phyloP scores from a whole-genome alignment of 1,140 invertebrate genomes.

The Orussus abietinus region DNA sequence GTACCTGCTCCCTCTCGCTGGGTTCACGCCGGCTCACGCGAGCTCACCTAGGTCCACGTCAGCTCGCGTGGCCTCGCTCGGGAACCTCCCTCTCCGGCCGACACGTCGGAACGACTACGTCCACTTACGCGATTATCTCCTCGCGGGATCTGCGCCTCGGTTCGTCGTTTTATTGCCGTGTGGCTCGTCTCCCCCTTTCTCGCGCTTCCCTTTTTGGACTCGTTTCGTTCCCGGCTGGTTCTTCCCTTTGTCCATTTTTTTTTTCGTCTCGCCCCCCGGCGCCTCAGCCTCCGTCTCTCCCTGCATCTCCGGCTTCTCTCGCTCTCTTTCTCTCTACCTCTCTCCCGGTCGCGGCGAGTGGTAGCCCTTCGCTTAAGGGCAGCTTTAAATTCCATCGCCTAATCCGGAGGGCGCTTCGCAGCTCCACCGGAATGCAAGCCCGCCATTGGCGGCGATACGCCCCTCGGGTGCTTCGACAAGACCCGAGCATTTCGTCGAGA shows the following conservation, averaged over 20 bases:
- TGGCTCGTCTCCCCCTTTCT: slow-evolving; percentile 19
- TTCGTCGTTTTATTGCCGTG: slow-evolving; percentile 37
- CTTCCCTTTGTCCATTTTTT: slow-evolving; percentile 12
- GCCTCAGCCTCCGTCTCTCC: slow-evolving; percentile 9
- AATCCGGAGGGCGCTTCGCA: too few relatives aligned
- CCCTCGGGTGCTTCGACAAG: too few relatives aligned
- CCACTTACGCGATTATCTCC: slow-evolving; percentile 49
- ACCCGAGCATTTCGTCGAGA: too few relatives aligned
- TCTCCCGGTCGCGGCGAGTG: slow-evolving; percentile 16
- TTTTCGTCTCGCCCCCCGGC: slow-evolving; percentile 13
- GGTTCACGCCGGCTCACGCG: too few relatives aligned
- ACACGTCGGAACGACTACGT: too few relatives aligned
- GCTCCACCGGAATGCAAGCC: too few relatives aligned
- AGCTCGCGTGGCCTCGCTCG: too few relatives aligned
- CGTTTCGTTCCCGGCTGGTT: slow-evolving; percentile 18
- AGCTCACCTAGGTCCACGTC: too few relatives aligned
- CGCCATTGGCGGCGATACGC: too few relatives aligned
- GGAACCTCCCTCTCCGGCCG: too few relatives aligned
- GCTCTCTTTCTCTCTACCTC: slow-evolving; percentile 12
- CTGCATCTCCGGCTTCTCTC: slow-evolving; percentile 15
- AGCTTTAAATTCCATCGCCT: slow-evolving; percentile 18
- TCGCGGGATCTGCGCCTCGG: slow-evolving; percentile 36
- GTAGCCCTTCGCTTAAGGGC: slow-evolving; percentile 15
- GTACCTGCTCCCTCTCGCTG: too few relatives aligned
- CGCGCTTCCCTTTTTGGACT: slow-evolving; percentile 20